A percentile compares a stretch with the other conserved stretches of the same genome.
phyloP scores from a whole-genome alignment of 2,797 vertebrate species.

The Enteromius paludinosus region DNA sequence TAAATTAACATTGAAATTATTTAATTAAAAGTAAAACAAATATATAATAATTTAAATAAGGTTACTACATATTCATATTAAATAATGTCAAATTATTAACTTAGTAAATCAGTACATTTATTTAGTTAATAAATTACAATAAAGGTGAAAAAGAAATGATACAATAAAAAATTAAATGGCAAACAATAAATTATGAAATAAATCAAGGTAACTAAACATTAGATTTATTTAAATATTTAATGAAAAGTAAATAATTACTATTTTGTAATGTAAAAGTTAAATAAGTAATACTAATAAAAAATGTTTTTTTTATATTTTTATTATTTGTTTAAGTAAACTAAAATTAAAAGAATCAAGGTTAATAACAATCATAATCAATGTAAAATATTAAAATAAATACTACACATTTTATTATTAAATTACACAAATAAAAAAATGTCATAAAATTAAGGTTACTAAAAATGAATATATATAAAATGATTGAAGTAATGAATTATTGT shows the following conservation, averaged over 20 bases:
- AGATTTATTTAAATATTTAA: not conserved
- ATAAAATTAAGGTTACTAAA: not conserved
- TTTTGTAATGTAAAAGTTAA: not conserved
- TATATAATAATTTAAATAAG: too few species aligned
- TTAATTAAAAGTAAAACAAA: not conserved
- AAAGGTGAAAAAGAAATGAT: not conserved
- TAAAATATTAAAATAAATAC: not conserved
- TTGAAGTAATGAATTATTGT: too few species aligned
- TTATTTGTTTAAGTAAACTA: not conserved
- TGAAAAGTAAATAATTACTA: not conserved
- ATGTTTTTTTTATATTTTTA: too few species aligned
- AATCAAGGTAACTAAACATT: not conserved
- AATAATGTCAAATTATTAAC: too few species aligned
- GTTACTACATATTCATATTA: too few species aligned
- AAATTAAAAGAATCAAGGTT: not conserved
- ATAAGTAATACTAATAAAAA: too few species aligned
- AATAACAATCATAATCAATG: not conserved
- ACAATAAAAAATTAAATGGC: too few species aligned
- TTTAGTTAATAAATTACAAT: too few species aligned
- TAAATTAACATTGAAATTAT: not conserved
- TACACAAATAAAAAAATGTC: not conserved
- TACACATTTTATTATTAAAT: not conserved
- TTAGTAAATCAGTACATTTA: too few species aligned
- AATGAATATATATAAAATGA: not conserved
- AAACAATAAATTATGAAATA: not conserved